Percentiles rank a stretch among this genome's conserved stretches.
These are phyloP conservation scores for Plotosus lineatus DNA, from an alignment of 2,113 vertebrate species.

Conservation along the genomic window DNA sequence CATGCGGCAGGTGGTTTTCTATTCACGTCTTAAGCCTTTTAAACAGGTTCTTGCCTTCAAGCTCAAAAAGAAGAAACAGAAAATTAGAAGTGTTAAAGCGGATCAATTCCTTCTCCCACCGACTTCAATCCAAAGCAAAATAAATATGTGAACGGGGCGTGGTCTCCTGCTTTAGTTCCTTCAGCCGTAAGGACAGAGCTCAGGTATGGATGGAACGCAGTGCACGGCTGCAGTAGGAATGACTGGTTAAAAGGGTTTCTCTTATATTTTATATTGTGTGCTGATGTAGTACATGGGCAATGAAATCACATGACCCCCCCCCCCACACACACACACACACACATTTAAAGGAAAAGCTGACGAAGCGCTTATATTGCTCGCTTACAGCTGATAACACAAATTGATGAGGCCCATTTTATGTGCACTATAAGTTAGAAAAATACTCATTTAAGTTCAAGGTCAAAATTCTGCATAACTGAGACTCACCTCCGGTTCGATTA, in stretches of 20 bases:
- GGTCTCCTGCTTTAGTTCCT: neutral
- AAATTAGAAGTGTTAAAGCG: neutral
- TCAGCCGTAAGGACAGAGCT: neutral
- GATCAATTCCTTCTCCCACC: neutral
- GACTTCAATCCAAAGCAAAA: neutral
- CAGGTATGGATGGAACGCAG: neutral
- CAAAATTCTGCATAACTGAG: neutral
- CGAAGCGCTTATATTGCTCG: neutral
- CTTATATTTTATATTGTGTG: neutral
- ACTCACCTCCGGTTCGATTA: neutral
- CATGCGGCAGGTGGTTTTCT: neutral
- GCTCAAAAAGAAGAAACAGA: neutral
- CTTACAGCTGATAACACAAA: neutral
- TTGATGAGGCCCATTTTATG: neutral
- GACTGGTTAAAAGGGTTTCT: neutral
- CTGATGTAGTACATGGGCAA: slow-evolving; percentile 12
- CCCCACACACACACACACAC: too few relatives aligned
- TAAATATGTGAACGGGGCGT: neutral
- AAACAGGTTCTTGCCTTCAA: neutral
- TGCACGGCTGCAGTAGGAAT: neutral
- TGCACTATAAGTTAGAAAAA: neutral
- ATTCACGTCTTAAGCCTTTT: neutral
- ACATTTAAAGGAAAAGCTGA: slow-evolving; percentile 4
- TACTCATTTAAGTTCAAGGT: neutral
- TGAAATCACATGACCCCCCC: neutral